These are phyloP conservation scores for Pelvicachromis taeniatus DNA, from an alignment of 2,113 vertebrate species.

Conservation along the genomic window DNA sequence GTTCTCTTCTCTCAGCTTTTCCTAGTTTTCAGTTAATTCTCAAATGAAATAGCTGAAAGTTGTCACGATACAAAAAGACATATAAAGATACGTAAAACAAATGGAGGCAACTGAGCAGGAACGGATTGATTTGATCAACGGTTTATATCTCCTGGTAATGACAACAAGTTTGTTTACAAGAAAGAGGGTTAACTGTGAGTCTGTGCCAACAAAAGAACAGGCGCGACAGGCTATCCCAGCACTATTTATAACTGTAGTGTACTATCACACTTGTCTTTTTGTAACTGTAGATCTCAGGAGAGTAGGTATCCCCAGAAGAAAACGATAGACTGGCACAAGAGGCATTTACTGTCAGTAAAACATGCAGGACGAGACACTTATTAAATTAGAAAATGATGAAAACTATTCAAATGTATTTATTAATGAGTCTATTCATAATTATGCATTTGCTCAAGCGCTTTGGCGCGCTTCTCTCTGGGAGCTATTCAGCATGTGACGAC, in stretches of 20 bases:
- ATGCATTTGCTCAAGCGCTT: not conserved
- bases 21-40: not conserved
- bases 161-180: not conserved
- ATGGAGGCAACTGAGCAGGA: not conserved
- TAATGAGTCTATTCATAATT: not conserved
- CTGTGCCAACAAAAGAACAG: not conserved
- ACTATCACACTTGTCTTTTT: not conserved
- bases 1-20: not conserved
- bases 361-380: not conserved
- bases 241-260: not conserved
- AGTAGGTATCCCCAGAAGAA: not conserved
- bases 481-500: not conserved
- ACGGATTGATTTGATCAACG: not conserved
- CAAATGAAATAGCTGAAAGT: not conserved
- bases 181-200: not conserved
- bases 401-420: not conserved
- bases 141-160: not conserved
- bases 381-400: not conserved
- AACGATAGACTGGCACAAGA: not conserved
- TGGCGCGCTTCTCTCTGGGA: not conserved
- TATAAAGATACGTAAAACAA: not conserved
- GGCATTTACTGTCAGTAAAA: not conserved
- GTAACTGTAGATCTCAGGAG: not conserved
- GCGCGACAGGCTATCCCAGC: not conserved
- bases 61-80: not conserved